Conservation (phyloP, 2,888 invertebrate genomes). For the Incurvaria masculella region DNA sequence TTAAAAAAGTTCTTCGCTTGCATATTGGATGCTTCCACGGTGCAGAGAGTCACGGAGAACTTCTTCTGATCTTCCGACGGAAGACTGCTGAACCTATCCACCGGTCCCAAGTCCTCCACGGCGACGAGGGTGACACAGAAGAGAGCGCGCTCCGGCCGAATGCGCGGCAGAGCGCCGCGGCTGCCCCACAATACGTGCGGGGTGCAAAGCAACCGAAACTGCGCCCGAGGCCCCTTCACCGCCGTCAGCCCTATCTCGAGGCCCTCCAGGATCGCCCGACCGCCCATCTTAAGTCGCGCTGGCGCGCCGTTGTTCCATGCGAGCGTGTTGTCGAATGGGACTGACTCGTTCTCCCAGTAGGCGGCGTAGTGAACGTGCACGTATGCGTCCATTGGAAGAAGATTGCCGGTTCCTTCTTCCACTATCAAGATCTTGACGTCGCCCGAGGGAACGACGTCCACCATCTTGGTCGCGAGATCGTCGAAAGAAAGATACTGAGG, state of each 20-base stretch:
- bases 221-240: slow-evolving; percentile 31
- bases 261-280: slow-evolving; percentile 29
- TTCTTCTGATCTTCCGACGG: slow-evolving; percentile 35
- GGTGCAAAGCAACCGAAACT: slow-evolving; percentile 30
- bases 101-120: slow-evolving; percentile 27
- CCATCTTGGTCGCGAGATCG: slow-evolving; percentile 34
- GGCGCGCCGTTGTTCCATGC: slow-evolving; percentile 33
- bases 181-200: slow-evolving; percentile 36
- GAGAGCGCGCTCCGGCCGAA: slow-evolving; percentile 31
- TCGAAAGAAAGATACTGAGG: slow-evolving; percentile 39
- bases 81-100: slow-evolving; percentile 36
- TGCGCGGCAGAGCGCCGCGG: slow-evolving; percentile 30
- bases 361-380: slow-evolving; percentile 41
- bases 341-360: slow-evolving; percentile 36
- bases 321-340: slow-evolving; percentile 42
- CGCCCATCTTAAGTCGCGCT: slow-evolving; percentile 27
- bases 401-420: slow-evolving; percentile 39
- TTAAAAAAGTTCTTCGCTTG: slow-evolving; percentile 31
- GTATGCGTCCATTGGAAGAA: slow-evolving; percentile 35
- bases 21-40: slow-evolving; percentile 30
- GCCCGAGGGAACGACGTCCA: slow-evolving; percentile 34
- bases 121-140: slow-evolving; percentile 32
- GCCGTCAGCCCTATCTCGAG: slow-evolving; percentile 33
- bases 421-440: slow-evolving; percentile 38
- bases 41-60: slow-evolving; percentile 29